Conservation (phyloP, 2,888 invertebrate genomes). For the Ferrisia virgata region DNA sequence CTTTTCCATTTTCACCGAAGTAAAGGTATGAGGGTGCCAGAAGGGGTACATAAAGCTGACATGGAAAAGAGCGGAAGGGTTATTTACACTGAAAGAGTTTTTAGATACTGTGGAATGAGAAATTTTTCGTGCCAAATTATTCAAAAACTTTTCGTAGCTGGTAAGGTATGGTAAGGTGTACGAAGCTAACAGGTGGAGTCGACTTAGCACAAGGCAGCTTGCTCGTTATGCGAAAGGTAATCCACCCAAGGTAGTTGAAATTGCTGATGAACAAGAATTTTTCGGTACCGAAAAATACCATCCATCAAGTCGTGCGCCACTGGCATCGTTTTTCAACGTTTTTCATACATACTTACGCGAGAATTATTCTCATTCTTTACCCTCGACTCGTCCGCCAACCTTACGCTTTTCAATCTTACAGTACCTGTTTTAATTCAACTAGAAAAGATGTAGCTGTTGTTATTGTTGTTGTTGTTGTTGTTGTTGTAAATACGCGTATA, state of each 20-base stretch:
- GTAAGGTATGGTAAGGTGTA: too few relatives aligned
- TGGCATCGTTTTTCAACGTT: background rate
- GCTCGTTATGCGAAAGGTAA: too few relatives aligned
- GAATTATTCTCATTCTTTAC: background rate
- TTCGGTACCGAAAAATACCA: background rate
- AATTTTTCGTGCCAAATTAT: background rate
- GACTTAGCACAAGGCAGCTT: background rate
- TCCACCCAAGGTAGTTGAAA: background rate
- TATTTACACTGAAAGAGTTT: too few relatives aligned
- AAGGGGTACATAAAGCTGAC: too few relatives aligned
- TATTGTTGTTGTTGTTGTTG: background rate
- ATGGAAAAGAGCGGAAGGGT: too few relatives aligned
- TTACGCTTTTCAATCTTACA: too few relatives aligned
- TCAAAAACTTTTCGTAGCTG: background rate
- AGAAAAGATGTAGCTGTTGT: background rate
- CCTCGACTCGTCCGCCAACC: background rate
- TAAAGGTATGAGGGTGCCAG: too few relatives aligned
- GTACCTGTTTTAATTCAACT: background rate
- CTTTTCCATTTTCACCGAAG: too few relatives aligned
- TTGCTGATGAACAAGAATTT: background rate
- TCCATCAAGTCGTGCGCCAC: background rate
- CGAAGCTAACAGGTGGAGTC: background rate
- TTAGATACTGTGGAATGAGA: background rate
- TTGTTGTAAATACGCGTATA: too few relatives aligned
- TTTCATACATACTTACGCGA: background rate